Percentiles rank a stretch among this genome's conserved stretches.
Conservation (phyloP, 2,888 invertebrate species). For the Acanthopleura granulata region DNA sequence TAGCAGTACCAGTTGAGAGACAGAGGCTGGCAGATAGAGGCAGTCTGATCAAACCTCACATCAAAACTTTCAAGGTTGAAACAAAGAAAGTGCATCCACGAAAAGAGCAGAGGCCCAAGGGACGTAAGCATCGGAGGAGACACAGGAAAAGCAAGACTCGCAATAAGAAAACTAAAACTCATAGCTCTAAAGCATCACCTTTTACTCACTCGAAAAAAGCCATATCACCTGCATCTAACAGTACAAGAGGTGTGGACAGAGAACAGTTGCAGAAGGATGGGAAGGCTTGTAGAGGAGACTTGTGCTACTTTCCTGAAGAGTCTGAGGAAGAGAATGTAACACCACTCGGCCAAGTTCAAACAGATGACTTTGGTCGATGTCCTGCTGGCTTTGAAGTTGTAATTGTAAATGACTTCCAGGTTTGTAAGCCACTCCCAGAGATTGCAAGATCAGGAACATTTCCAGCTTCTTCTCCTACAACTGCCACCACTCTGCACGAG, state of each 20-base stretch:
- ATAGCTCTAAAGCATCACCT: background rate
- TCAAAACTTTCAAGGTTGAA: too few relatives aligned
- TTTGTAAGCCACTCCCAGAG: background rate
- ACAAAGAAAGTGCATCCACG: too few relatives aligned
- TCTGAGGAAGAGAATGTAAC: background rate
- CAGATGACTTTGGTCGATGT: conserved; percentile 7
- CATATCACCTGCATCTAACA: background rate
- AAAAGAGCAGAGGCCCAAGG: background rate
- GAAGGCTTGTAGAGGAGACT: conserved; percentile 12
- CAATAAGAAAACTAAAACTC: background rate
- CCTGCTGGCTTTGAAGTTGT: background rate
- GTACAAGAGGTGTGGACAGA: background rate
- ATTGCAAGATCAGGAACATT: background rate
- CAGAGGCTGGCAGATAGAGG: too few relatives aligned
- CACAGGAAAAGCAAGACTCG: background rate
- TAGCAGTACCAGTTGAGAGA: too few relatives aligned
- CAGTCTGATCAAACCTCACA: too few relatives aligned
- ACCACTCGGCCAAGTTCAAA: background rate
- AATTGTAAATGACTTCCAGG: background rate
- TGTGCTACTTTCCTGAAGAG: background rate
- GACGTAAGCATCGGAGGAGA: background rate
- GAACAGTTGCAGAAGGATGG: conserved; percentile 3
- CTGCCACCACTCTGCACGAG: background rate
- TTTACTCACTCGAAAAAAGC: background rate
- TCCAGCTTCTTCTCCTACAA: background rate